Evolutionary conservation across 2,888 invertebrate genomes (phyloP), one percentile per base, ranked within the genome.

Genomic region (Macrostomum cliftonense): DNA sequence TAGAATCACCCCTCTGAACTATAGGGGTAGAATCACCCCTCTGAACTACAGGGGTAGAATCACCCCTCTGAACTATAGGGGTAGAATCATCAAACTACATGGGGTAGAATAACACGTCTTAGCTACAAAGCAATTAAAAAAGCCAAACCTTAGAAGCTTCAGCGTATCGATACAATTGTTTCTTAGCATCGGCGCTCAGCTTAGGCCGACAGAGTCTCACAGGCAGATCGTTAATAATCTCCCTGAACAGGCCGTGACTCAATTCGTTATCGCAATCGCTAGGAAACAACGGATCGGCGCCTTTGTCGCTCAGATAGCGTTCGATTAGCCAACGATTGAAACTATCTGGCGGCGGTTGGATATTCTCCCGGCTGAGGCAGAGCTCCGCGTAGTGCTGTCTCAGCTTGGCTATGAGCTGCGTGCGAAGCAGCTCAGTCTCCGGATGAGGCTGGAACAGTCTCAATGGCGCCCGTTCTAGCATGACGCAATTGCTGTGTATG

Each of bases 201-300:
- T 89, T 88, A 11, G 91, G 89, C 67, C 87, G 81, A n/a, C 84
- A 79, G 52, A 93, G 76, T 71, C 88, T 89, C 52, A 93, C 85
- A 12, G 93, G 93, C 65, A 95, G 87, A 72, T 93, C 91, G 71
- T 88, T 85, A 87, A 93, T 89, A 47, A 93, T 87, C 74, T 93
- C 93, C 56, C 86, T 80, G 72, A 88, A 88, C 89, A 93, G 88
- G 1, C 84, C 82, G 64, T 80, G 78, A 5, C 91, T 91, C 59
- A 93, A 81, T 72, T 89, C 89, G 1, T 85, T 83, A 58, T 80
- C 79, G 71, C 91, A 91, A 66, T 81, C 81, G 68, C 86, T 86
- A 9, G 93, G 91, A 45, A 93, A 73, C 46, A 93, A 70, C 0
- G 91, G 85, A 73, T 93, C 93, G 49, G 78, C 79, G 1, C 91